These are phyloP conservation scores for Phyllopteryx taeniolatus DNA, from an alignment of 2,113 vertebrate genomes.

Conservation along the genomic window DNA sequence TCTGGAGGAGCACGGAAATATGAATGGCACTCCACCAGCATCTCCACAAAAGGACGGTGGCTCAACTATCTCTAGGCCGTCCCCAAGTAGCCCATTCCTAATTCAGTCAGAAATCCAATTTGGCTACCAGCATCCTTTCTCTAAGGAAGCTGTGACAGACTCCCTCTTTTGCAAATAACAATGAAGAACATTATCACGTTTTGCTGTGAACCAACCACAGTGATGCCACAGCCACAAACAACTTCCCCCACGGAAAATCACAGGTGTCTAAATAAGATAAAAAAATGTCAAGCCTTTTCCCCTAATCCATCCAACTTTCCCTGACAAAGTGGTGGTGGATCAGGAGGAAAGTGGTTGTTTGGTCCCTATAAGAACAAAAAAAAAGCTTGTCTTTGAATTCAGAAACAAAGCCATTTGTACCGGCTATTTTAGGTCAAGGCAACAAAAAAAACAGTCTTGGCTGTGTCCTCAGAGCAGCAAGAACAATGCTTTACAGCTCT, in stretches of 20 bases:
- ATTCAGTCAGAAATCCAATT: constrained; percentile 92
- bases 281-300: constrained; percentile 3
- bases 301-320: background rate
- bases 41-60: constrained; percentile 79
- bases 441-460: constrained; percentile 53
- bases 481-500: constrained; percentile 52
- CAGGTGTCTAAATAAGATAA: background rate
- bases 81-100: constrained; percentile 84
- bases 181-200: constrained; percentile 40
- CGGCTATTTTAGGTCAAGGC: constrained; percentile 50
- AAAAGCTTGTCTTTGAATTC: constrained; percentile 34
- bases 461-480: constrained; percentile 45
- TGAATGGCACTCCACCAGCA: constrained; percentile 84
- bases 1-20: constrained; percentile 81
- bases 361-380: constrained; percentile 36
- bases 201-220: constrained; percentile 32
- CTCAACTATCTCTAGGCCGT: constrained; percentile 79
- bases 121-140: constrained; percentile 63
- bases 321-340: constrained; percentile 1
- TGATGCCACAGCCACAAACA: constrained; percentile 21
- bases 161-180: constrained; percentile 68
- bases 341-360: background rate
- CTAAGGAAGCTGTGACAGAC: constrained; percentile 48
- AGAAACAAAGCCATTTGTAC: constrained; percentile 29
- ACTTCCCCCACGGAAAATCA: background rate